phyloP scores from a whole-genome alignment of 2,888 invertebrate genomes.

The Drosophila diplacantha region DNA sequence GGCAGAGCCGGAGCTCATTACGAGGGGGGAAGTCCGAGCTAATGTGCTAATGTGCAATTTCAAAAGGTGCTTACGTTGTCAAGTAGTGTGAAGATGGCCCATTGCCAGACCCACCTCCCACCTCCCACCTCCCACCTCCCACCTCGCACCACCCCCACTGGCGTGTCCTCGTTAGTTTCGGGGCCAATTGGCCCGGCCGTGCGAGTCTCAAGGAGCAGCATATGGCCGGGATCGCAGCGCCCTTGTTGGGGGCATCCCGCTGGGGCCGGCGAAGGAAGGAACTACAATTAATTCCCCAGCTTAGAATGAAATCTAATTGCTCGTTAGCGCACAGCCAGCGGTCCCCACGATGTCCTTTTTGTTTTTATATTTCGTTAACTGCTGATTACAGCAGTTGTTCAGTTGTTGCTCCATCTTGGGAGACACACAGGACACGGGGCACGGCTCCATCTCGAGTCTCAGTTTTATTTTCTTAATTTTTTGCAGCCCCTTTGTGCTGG shows the following conservation, averaged over 20 bases:
- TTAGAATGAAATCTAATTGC: conserved; percentile 77
- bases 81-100: conserved; percentile 75
- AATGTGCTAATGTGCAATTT: conserved; percentile 74
- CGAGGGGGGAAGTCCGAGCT: conserved; percentile 37
- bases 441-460: conserved; percentile 61
- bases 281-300: conserved; percentile 76
- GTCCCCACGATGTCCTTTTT: conserved; percentile 45
- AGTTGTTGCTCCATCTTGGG: conserved; percentile 31
- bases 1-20: conserved; percentile 23
- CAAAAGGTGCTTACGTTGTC: conserved; percentile 77
- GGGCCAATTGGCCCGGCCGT: conserved; percentile 64
- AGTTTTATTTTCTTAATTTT: conserved; percentile 63
- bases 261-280: conserved; percentile 35
- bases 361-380: conserved; percentile 75
- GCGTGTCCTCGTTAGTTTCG: conserved; percentile 27
- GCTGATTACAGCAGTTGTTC: conserved; percentile 76
- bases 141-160: neutral
- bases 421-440: neutral
- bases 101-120: conserved; percentile 6
- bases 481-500: conserved; percentile 25
- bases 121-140: neutral
- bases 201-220: conserved; percentile 59
- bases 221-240: conserved; percentile 51
- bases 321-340: conserved; percentile 72
- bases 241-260: conserved; percentile 20